Evolutionary conservation across 1,140 invertebrate genomes (phyloP).

Genomic region (Cyclargus thomasi): DNA sequence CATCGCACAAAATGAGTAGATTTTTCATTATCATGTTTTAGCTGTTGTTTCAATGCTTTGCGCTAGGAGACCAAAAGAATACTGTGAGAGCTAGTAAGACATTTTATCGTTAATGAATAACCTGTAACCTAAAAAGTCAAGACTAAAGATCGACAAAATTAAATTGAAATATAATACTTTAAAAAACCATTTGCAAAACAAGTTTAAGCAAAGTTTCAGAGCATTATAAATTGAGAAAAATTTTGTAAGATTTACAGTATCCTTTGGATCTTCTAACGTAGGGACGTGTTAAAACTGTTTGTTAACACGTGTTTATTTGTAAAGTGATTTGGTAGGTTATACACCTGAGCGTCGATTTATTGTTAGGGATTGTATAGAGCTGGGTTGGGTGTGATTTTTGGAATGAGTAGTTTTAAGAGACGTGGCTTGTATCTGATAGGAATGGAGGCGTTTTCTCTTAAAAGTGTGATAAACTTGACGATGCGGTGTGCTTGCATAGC

Average conservation of each 20-base stretch:
- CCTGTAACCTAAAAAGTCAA: too few species aligned
- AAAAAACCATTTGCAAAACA: too few species aligned
- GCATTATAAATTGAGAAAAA: too few species aligned
- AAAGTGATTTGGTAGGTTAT: constrained; percentile 19
- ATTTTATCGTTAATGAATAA: neutral
- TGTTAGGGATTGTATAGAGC: neutral
- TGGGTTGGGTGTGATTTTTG: neutral
- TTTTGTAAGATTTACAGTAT: neutral
- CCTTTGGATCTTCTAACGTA: neutral
- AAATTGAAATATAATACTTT: too few species aligned
- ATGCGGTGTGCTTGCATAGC: neutral
- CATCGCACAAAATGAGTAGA: constrained; percentile 39
- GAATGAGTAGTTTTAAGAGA: neutral
- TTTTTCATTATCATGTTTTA: constrained; percentile 16
- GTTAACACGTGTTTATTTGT: constrained; percentile 7
- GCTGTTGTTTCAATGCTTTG: neutral
- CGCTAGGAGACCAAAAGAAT: neutral
- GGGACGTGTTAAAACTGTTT: neutral
- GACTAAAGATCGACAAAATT: too few species aligned
- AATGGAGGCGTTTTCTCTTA: neutral
- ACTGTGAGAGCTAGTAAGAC: neutral
- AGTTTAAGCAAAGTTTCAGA: too few species aligned
- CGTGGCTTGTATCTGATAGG: neutral
- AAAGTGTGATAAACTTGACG: neutral
- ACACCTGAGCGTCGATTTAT: neutral